These are phyloP conservation scores for Phycodurus eques DNA, from an alignment of 2,113 vertebrate genomes.

Conservation along the genomic window DNA sequence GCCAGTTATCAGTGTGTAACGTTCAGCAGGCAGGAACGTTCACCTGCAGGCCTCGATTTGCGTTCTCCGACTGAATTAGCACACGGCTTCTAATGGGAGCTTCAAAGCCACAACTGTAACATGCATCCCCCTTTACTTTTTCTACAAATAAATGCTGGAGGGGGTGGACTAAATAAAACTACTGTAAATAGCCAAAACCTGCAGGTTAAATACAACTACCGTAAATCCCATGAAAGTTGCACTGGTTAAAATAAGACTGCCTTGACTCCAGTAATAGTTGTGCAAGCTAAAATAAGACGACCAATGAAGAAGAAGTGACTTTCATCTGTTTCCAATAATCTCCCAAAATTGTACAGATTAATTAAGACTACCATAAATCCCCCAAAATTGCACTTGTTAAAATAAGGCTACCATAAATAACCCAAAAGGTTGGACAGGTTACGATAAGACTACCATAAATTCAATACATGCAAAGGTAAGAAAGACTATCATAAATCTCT, in stretches of 20 bases:
- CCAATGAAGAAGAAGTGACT: no score
- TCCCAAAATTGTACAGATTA: neutral
- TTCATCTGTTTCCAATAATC: no score
- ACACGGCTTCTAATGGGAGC: neutral
- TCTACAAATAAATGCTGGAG: neutral
- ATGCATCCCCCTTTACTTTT: neutral
- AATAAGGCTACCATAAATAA: neutral
- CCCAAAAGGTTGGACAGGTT: neutral
- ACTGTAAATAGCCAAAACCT: neutral
- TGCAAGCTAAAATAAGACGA: neutral
- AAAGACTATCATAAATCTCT: no score
- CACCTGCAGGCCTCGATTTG: constrained; percentile 41
- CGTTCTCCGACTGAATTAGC: constrained; percentile 36
- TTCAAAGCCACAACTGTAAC: neutral
- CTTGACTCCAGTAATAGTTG: neutral
- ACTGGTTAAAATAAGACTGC: neutral
- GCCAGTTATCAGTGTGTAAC: constrained; percentile 32
- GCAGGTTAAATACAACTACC: neutral
- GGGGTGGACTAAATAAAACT: neutral
- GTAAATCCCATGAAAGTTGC: neutral
- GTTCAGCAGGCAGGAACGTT: constrained; percentile 40
- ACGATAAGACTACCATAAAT: no score
- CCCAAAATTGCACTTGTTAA: neutral
- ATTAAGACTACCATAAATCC: no score
- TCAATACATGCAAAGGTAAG: no score